These are phyloP conservation scores for Nothocercus julius DNA, from an alignment of 2,113 vertebrate genomes.

Conservation along the genomic window DNA sequence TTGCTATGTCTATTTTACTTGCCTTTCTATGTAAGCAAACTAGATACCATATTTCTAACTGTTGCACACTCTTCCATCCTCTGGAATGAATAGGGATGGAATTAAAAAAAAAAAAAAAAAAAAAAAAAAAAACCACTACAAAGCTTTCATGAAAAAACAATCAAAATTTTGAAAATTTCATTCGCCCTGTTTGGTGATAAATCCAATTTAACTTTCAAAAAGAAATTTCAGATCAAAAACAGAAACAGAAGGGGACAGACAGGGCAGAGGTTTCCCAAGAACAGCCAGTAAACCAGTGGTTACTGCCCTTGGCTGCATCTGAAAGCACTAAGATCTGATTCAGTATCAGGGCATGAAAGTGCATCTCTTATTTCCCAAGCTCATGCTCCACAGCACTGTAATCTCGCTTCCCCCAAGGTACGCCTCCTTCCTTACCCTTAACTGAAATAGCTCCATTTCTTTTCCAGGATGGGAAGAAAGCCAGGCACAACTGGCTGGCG, in stretches of 20 bases:
- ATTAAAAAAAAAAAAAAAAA: not conserved
- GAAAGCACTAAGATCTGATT: not conserved
- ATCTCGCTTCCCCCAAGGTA: accelerated
- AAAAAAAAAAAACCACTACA: not conserved
- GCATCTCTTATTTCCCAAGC: not conserved
- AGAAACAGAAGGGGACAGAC: not conserved
- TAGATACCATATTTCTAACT: not conserved
- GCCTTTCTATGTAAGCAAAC: not conserved
- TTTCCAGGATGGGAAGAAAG: not conserved
- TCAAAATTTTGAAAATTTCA: not conserved
- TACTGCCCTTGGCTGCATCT: not conserved
- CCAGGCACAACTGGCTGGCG: not conserved
- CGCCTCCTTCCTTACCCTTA: not conserved
- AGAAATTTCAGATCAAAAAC: not conserved
- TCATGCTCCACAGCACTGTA: accelerated
- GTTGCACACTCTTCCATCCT: not conserved
- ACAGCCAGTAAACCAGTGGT: accelerated
- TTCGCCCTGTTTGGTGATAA: not conserved
- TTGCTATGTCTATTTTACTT: not conserved
- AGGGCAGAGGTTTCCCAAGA: not conserved
- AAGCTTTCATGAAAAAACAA: not conserved
- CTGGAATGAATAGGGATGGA: not conserved
- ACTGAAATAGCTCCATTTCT: not conserved
- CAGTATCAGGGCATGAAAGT: not conserved
- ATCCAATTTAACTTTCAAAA: not conserved